phyloP scores from a whole-genome alignment of 2,113 vertebrate genomes.

The Astatoreochromis straeleni region DNA sequence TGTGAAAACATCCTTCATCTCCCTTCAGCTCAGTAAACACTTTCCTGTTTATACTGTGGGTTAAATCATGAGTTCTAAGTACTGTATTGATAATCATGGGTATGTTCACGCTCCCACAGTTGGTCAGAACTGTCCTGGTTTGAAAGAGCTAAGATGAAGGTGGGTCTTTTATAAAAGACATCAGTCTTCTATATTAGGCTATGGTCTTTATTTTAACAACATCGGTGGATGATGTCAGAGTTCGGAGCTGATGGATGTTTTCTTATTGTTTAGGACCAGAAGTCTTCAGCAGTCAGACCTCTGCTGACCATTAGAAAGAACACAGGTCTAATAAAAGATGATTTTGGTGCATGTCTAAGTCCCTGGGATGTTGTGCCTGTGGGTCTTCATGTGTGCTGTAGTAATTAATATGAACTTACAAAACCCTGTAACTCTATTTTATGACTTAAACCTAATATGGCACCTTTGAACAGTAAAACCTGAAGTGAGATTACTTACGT shows the following conservation, averaged over 20 bases:
- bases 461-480: neutral
- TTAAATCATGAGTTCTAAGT: neutral
- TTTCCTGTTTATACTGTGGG: neutral
- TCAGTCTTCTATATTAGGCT: neutral
- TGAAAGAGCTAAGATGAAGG: neutral
- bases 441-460: neutral
- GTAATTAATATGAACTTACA: neutral
- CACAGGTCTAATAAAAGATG: neutral
- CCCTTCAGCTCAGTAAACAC: neutral
- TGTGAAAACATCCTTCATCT: neutral
- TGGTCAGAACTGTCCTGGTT: neutral
- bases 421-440: neutral
- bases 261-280: neutral
- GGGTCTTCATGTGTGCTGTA: neutral
- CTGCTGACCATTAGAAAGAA: neutral
- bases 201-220: neutral
- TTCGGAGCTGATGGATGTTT: neutral
- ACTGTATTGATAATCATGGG: neutral
- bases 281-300: neutral
- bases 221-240: neutral
- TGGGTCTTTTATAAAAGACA: neutral
- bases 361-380: neutral
- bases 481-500: neutral
- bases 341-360: neutral
- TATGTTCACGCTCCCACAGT: neutral